A percentile compares a stretch with the other conserved stretches of the same genome.
Conservation (phyloP, 2,797 vertebrate genomes). For the Brachymystax lenok region DNA sequence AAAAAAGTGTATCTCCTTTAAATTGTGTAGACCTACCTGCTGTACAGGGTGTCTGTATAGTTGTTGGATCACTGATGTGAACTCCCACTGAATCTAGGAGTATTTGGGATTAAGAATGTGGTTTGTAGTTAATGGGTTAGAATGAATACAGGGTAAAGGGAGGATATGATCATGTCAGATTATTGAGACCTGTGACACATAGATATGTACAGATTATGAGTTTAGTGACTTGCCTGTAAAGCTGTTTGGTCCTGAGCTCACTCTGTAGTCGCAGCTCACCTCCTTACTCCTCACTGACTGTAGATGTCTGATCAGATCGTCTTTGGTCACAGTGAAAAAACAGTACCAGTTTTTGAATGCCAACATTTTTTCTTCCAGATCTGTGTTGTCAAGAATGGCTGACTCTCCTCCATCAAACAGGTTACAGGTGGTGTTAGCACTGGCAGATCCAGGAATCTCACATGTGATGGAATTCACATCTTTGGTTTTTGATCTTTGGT, state of each 20-base stretch:
- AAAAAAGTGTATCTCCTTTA: no score
- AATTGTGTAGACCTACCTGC: not conserved
- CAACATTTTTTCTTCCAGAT: not conserved
- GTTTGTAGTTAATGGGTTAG: not conserved
- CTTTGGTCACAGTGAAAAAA: not conserved
- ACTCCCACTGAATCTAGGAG: not conserved
- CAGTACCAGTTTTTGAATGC: not conserved
- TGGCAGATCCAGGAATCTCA: not conserved
- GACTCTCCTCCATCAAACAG: slow-evolving; percentile 19
- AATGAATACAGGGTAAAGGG: no score
- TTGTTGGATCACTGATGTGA: not conserved
- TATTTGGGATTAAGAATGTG: not conserved
- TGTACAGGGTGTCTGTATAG: not conserved
- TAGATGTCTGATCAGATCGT: slow-evolving; percentile 18
- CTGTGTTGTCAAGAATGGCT: not conserved
- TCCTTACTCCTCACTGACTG: not conserved
- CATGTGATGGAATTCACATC: not conserved
- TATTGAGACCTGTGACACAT: not conserved
- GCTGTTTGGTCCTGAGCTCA: not conserved
- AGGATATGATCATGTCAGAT: no score
- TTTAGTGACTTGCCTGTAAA: not conserved
- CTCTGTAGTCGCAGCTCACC: slow-evolving; percentile 7
- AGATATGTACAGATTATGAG: not conserved
- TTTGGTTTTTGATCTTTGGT: not conserved
- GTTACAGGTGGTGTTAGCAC: slow-evolving; percentile 5